phyloP scores from a whole-genome alignment of 2,888 invertebrate genomes.

The Drosophila acutilabella region DNA sequence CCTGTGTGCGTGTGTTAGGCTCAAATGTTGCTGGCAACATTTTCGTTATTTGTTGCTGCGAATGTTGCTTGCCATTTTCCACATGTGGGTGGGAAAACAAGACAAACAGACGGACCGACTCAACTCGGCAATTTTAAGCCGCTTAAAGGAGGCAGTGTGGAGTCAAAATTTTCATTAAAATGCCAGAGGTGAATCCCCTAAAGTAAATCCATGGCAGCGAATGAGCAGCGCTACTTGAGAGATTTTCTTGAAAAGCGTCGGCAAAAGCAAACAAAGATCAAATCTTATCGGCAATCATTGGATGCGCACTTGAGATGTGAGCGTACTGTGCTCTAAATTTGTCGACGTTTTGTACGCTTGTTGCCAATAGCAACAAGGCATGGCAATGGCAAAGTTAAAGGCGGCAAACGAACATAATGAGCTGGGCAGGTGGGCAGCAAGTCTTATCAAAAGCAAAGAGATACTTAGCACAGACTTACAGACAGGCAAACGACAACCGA shows the following conservation, averaged over 20 bases:
- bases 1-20: constrained; percentile 17
- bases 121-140: constrained; percentile 62
- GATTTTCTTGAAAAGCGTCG: constrained; percentile 2
- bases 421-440: constrained; percentile 51
- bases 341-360: constrained; percentile 62
- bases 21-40: constrained; percentile 56
- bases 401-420: constrained; percentile 63
- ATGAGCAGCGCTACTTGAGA: constrained; percentile 41
- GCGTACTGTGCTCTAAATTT: constrained; percentile 61
- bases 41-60: constrained; percentile 17
- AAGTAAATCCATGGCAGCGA: constrained; percentile 50
- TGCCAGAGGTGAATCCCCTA: constrained; percentile 67
- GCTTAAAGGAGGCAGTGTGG: constrained; percentile 54
- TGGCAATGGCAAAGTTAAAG: constrained; percentile 13
- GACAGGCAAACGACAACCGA: constrained; percentile 19
- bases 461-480: constrained; percentile 42
- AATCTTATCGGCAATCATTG: constrained; percentile 81
- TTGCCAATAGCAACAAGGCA: constrained; percentile 42
- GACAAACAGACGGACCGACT: constrained; percentile 4
- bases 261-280: constrained; percentile 72
- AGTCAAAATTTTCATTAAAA: constrained; percentile 74
- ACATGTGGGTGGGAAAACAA: constrained; percentile 9
- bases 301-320: constrained; percentile 63
- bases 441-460: constrained; percentile 56
- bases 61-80: constrained; percentile 33